Percentiles rank a stretch among this genome's conserved stretches.
Conservation (phyloP, 2,888 invertebrate species). For the Pollenia amentaria region DNA sequence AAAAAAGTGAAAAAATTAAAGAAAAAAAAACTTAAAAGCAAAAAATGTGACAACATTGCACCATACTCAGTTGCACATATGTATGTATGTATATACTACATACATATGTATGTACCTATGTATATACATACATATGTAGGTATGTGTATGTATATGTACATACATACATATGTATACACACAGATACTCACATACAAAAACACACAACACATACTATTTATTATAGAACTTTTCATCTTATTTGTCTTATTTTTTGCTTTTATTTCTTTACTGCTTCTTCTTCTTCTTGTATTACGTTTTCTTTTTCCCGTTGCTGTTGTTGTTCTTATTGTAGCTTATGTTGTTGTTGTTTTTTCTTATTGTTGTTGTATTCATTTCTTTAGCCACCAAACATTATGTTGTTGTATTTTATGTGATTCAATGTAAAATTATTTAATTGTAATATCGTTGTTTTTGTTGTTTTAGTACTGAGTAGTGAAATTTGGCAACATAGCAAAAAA, state of each 20-base stretch:
- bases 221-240: constrained; percentile 55
- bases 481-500: constrained; percentile 71
- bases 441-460: constrained; percentile 58
- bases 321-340: constrained; percentile 32
- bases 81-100: not conserved
- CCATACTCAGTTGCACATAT: constrained; percentile 27
- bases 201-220: not conserved
- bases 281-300: constrained; percentile 51
- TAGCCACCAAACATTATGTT: constrained; percentile 64
- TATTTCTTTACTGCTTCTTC: constrained; percentile 18
- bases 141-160: not conserved
- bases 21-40: constrained; percentile 25
- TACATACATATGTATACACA: no score
- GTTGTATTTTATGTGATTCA: constrained; percentile 70
- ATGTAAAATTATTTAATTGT: constrained; percentile 74
- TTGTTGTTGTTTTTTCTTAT: constrained; percentile 2
- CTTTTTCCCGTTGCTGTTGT: constrained; percentile 31
- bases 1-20: constrained; percentile 25
- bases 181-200: no score
- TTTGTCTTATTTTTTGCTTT: constrained; percentile 27
- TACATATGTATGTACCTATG: not conserved
- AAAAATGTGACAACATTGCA: constrained; percentile 73
- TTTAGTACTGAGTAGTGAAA: constrained; percentile 57
- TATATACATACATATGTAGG: constrained; percentile 5
- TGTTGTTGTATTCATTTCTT: constrained; percentile 32